Evolutionary conservation across 2,113 vertebrate species (phyloP), one percentile per base, ranked within the genome.

Genomic region (Perca fluviatilis): DNA sequence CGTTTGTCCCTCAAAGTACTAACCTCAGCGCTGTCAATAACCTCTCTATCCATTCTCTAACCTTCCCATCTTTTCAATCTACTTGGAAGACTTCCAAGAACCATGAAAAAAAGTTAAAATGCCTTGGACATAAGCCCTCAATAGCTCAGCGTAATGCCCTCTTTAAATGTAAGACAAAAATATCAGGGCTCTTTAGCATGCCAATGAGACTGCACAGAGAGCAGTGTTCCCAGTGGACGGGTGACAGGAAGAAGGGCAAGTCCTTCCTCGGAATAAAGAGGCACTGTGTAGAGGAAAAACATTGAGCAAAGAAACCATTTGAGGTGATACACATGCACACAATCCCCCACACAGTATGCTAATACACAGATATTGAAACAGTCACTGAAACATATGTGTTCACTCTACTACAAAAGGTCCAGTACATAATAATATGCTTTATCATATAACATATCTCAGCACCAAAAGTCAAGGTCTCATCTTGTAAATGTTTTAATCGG

Each of bases 1-100:
- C 92, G 84, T 92, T 93, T 93, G 94, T 95, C 95, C 94, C 93
- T 96, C 94, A 93, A 95, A 95, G 88, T 83, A 91, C 91, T 87
- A 91, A 91, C 89, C 89, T 86, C 83, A 86, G 78, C 74, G 85
- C 89, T 92, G 93, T 95, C 92, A 95, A 94, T 94, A 95, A 92
- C 90, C 91, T 91, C 93, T 92, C 91, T 91, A 86, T 94, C 93
- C 89, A 82, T 88, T 92, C 83, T 63, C 79, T 82, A 90, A 91
- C 90, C 90, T 90, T 88, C 79, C 86, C 87, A 84, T 93, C 90
- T 92, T 94, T 95, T 93, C 90, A 95, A 73, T 91, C 86, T 79
- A 84, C 88, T 91, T 94, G 93, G 94, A 87, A 80, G 72, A 84
- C 85, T 92, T 95, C 93, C 95, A 95, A 91, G 84, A 88, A 89